A percentile compares a stretch with the other conserved stretches of the same genome.
Conservation (phyloP, 2,113 vertebrate species). For the Lagopus leucura region DNA sequence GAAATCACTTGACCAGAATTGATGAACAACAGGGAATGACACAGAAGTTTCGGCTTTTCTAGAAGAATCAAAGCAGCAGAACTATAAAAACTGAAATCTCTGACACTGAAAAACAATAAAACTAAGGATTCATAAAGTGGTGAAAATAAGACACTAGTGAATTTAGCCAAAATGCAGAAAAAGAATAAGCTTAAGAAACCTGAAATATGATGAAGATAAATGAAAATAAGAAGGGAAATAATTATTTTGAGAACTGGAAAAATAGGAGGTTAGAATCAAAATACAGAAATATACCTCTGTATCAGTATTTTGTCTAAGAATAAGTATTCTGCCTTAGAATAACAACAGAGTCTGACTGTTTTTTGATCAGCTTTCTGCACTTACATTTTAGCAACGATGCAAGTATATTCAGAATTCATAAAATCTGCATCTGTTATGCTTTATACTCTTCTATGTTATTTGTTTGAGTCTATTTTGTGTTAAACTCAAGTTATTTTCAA, state of each 20-base stretch:
- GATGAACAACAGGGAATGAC: neutral
- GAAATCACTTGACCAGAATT: slow-evolving; percentile 12
- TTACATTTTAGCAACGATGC: neutral
- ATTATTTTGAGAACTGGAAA: neutral
- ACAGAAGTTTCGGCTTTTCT: neutral
- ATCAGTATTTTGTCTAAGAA: neutral
- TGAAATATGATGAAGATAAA: neutral
- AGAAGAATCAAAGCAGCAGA: neutral
- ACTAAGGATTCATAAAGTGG: neutral
- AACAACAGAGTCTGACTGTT: neutral
- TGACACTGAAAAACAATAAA: neutral
- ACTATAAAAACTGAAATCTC: neutral
- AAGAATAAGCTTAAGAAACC: neutral
- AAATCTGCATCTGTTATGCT: neutral
- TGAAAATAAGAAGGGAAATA: neutral
- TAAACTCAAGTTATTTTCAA: neutral
- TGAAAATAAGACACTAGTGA: neutral
- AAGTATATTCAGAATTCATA: neutral
- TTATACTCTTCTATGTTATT: neutral
- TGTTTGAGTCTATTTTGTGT: neutral
- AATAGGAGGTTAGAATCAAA: neutral
- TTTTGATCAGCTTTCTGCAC: neutral
- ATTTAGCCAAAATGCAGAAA: neutral
- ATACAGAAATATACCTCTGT: neutral
- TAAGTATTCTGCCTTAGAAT: neutral